These are phyloP conservation scores for Cochlearius cochlearius DNA, from an alignment of 2,113 vertebrate genomes.

Conservation along the genomic window DNA sequence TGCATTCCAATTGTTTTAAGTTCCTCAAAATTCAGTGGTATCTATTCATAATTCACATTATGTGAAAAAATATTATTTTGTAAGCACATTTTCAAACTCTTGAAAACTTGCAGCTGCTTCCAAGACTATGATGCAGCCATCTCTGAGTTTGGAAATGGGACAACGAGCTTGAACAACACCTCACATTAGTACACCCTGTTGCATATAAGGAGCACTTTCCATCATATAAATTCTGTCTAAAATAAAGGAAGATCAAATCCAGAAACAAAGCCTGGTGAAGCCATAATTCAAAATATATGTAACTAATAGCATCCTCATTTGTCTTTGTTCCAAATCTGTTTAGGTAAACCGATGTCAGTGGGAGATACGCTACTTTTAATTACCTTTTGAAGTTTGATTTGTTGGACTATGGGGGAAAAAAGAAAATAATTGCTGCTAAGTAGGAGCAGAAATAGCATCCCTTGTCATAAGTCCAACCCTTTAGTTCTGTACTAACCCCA, in stretches of 20 bases:
- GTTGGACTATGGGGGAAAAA: accelerated
- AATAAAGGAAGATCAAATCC: not conserved
- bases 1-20: not conserved
- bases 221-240: not conserved
- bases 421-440: not conserved
- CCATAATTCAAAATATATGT: not conserved
- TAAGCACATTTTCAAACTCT: not conserved
- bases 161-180: not conserved
- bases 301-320: not conserved
- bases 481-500: not conserved
- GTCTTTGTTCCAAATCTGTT: not conserved
- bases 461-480: not conserved
- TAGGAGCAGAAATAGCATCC: not conserved
- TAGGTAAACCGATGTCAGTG: not conserved
- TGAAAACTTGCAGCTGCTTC: not conserved
- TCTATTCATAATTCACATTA: not conserved
- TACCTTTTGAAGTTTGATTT: not conserved
- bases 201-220: not conserved
- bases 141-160: not conserved
- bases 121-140: not conserved
- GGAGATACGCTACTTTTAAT: not conserved
- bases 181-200: not conserved
- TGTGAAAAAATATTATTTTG: not conserved
- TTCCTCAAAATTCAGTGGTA: not conserved
- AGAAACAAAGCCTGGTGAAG: not conserved